phyloP scores from a whole-genome alignment of 2,113 vertebrate genomes.

The Phaethon lepturus region DNA sequence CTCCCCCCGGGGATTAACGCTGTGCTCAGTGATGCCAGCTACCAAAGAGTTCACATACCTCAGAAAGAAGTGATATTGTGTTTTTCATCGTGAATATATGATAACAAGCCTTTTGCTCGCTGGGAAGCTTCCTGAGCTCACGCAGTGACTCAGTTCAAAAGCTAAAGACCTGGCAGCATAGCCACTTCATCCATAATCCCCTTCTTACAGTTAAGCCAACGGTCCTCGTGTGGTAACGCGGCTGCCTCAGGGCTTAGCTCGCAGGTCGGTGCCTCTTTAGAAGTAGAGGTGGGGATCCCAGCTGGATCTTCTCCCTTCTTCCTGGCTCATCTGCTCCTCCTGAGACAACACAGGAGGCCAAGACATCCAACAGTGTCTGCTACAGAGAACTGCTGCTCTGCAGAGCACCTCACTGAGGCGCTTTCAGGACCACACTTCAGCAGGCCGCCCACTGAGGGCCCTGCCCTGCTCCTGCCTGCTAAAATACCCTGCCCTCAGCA shows the following conservation, averaged over 20 bases:
- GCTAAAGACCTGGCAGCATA: not conserved
- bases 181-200: not conserved
- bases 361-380: fast-evolving
- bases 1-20: not conserved
- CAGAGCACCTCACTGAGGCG: fast-evolving
- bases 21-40: not conserved
- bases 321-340: not conserved
- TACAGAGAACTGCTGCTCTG: not conserved
- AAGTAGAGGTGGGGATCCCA: not conserved
- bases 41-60: not conserved
- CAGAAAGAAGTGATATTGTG: not conserved
- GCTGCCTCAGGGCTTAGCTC: not conserved
- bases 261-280: not conserved
- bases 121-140: not conserved
- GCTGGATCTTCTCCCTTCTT: not conserved
- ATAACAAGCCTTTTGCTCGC: not conserved
- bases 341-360: fast-evolving
- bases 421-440: fast-evolving
- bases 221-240: fast-evolving
- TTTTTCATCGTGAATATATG: not conserved
- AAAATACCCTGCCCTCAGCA: not conserved
- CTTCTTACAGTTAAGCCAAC: not conserved
- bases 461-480: not conserved
- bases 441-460: fast-evolving
- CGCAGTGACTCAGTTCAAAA: not conserved